Conservation (phyloP, 2,797 vertebrate species). For the Phoxinus dragarum region DNA sequence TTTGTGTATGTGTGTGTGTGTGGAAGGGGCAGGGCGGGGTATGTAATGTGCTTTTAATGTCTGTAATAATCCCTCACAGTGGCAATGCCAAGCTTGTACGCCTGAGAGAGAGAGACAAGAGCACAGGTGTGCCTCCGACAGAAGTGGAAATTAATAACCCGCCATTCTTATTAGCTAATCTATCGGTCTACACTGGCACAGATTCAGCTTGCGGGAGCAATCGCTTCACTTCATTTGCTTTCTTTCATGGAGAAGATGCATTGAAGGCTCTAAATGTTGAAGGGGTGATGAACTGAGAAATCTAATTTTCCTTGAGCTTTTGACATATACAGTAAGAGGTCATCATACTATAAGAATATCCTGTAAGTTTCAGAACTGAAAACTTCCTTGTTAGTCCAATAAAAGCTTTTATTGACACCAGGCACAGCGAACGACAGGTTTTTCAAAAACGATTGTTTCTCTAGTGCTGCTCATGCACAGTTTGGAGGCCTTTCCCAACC, state of each 20-base stretch:
- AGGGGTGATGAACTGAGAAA: no score
- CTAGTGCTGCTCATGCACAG: not conserved
- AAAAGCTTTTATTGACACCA: no score
- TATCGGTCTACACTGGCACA: constrained; percentile 41
- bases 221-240: constrained; percentile 31
- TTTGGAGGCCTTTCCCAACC: not conserved
- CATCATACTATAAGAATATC: no score
- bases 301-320: no score
- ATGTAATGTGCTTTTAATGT: constrained; percentile 82
- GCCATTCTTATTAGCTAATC: constrained; percentile 52
- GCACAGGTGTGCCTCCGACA: constrained; percentile 56
- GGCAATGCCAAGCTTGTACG: constrained; percentile 22
- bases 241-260: constrained; percentile 22
- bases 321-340: no score
- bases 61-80: constrained; percentile 74
- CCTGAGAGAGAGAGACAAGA: constrained; percentile 25
- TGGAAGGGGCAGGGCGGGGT: constrained; percentile 73
- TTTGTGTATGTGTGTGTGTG: constrained; percentile 41
- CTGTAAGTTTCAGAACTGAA: no score
- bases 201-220: constrained; percentile 28
- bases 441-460: no score
- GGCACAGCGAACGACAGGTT: no score
- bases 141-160: constrained; percentile 62
- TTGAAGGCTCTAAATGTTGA: constrained; percentile 34
- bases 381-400: no score